Evolutionary conservation across 2,888 invertebrate species (phyloP), one percentile per base, ranked within the genome.

Genomic region (Theodoxus fluviatilis): DNA sequence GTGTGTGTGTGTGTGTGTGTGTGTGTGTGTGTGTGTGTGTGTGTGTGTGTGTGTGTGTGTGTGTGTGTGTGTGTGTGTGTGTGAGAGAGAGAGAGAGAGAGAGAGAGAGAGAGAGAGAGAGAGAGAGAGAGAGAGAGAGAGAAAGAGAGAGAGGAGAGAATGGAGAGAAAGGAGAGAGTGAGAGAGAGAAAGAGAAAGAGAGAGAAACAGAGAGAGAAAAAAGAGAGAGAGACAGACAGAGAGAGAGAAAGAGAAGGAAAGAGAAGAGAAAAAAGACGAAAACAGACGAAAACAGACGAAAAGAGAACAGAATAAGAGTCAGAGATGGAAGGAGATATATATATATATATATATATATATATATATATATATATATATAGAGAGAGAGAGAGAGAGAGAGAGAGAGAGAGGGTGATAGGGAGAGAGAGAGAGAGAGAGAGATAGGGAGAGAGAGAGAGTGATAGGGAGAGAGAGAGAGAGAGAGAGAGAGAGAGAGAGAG

Each of bases 1-100:
- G n/a, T n/a, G 57, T 15, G 57, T 25, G 57, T 25, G 57, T 15
- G n/a, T 25, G n/a, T 25, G 57, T 25, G n/a, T 25, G n/a, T 57
- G 57, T 57, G 57, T 57, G 57, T 57, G 57, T 25, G 57, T 57
- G 57, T 57, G 57, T 57, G 57, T 57, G 57, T 25, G 57, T 57
- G 57, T 15, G 57, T 4, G 18, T 9, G 18, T 9, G 52, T 9
- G 52, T 9, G 52, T 15, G 43, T 43, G 43, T 43, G 43, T 43
- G 43, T 57, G 57, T 57, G 57, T 57, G 28, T 57, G 57, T 57
- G 57, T 57, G 28, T 25, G 25, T 57, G 57, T 57, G 57, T 57
- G 57, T 25, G 57, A 12, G 57, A 12, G 57, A 31, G 25, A 31
- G 57, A 31, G 57, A 31, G 57, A 31, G 57, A 31, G 31, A 15